Base-by-base conservation (phyloP, 2,888 invertebrate species). In the Dryomyza anilis region DNA sequence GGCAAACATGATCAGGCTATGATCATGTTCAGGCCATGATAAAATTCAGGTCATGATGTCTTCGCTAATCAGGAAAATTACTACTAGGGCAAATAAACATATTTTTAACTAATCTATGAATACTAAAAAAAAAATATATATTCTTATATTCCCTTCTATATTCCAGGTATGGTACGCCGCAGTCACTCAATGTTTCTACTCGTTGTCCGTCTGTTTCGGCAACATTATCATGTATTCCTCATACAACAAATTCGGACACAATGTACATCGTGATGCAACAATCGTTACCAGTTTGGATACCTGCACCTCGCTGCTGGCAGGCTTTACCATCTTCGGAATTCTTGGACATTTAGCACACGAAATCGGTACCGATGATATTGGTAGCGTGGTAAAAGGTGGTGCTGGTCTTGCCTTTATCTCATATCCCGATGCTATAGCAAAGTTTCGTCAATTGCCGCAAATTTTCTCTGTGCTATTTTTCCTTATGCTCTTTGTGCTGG, bases 131-230 rank as follows among this genome's bases (percentile, higher is more conserved):
- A n/a, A n/a, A n/a, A n/a, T n/a, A n/a, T n/a, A n/a, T n/a, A n/a
- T n/a, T n/a, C n/a, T n/a, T n/a, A n/a, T n/a, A n/a, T n/a, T n/a
- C n/a, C n/a, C n/a, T n/a, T n/a, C n/a, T n/a, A n/a, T n/a, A n/a
- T 64, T 76, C 2, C 64, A 86, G 86, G 87, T 88, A 1, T 89
- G 89, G 89, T 88, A 87, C 72, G 87, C 87, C 1, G 89, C 89
- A 0, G 87, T 89, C 0, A 86, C 87, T 0, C 89, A 89, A 70
- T 87, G 87, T 21, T 89, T 89, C 75, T 89, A 88, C 75, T 88
- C 88, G 0, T 78, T 89, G 0, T 86, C 86, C 5, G 87, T 89
- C 1, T 88, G 88, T 66, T 89, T 89, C 70, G 89, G 89, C 29
- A 85, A 86, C 29, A 86, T 89, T 58, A 85, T 88, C 61, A 88